phyloP scores from a whole-genome alignment of 2,797 vertebrate genomes.

The Carapus acus region DNA sequence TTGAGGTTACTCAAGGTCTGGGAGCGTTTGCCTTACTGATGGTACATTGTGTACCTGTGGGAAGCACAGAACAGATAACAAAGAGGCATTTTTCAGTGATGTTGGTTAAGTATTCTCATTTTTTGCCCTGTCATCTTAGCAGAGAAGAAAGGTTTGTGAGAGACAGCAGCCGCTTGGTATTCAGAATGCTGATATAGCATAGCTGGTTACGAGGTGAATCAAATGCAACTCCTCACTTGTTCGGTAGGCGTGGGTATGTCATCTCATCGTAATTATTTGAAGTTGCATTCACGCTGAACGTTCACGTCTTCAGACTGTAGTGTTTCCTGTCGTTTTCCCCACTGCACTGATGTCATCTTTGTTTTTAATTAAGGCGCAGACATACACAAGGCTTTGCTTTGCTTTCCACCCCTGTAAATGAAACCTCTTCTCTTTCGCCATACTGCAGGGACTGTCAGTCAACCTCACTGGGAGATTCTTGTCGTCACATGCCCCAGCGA shows the following conservation, averaged over 20 bases:
- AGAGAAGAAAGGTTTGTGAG: no score
- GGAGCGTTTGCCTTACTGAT: constrained; percentile 43
- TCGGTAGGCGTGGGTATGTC: constrained; percentile 15
- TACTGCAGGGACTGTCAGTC: constrained; percentile 30
- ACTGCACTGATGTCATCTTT: constrained; percentile 1
- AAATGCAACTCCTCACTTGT: constrained; percentile 12
- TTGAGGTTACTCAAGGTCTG: constrained; percentile 66
- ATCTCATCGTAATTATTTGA: not conserved
- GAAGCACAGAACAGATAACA: constrained; percentile 24
- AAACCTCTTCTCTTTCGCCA: constrained; percentile 12
- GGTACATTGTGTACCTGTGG: constrained; percentile 49
- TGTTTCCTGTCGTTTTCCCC: not conserved
- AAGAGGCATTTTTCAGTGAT: constrained; percentile 15
- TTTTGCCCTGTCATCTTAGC: constrained; percentile 10
- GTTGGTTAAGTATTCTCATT: constrained; percentile 4
- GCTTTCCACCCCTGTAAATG: constrained; percentile 1
- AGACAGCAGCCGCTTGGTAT: no score
- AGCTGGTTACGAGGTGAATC: constrained; percentile 18
- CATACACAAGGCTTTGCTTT: not conserved
- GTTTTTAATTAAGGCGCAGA: constrained; percentile 2
- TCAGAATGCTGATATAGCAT: constrained; percentile 21
- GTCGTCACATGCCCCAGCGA: constrained; percentile 23
- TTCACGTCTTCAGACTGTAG: not conserved
- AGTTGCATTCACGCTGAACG: not conserved
- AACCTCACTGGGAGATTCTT: constrained; percentile 21